Conservation (phyloP, 2,888 invertebrate species). For the Lithophane socia region DNA sequence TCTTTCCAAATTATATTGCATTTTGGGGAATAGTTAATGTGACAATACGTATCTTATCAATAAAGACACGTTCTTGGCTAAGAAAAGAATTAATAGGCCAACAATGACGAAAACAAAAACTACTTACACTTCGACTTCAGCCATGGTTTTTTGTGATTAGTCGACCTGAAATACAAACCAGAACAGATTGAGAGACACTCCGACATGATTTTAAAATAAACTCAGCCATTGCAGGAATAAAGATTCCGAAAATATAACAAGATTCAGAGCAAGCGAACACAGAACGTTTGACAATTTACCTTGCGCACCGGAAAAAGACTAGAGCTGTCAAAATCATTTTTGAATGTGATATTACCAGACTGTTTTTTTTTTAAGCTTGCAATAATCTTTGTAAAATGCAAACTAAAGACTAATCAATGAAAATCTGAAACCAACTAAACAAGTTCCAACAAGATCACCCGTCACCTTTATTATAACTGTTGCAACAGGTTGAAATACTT, state of each 20-base stretch:
- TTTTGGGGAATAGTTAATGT: not conserved
- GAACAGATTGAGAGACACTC: slow-evolving; percentile 74
- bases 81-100: slow-evolving; percentile 1
- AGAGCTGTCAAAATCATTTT: slow-evolving; percentile 67
- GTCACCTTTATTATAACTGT: not conserved
- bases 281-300: slow-evolving; percentile 88
- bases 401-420: not conserved
- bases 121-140: slow-evolving; percentile 96
- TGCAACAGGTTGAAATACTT: not conserved
- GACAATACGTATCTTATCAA: no score
- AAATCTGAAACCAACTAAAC: not conserved
- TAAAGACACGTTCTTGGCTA: not conserved
- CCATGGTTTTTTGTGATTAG: slow-evolving; percentile 91
- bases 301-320: slow-evolving; percentile 89
- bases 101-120: slow-evolving; percentile 67
- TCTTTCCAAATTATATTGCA: not conserved
- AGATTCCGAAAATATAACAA: slow-evolving; percentile 80
- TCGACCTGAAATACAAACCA: slow-evolving; percentile 87
- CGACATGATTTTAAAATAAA: slow-evolving; percentile 68
- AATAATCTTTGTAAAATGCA: slow-evolving; percentile 14
- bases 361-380: slow-evolving; percentile 35
- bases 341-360: slow-evolving; percentile 27
- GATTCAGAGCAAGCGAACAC: slow-evolving; percentile 81
- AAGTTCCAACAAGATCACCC: not conserved
- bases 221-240: slow-evolving; percentile 64